Conservation (phyloP, 2,113 vertebrate genomes). For the Xenopus borealis region DNA sequence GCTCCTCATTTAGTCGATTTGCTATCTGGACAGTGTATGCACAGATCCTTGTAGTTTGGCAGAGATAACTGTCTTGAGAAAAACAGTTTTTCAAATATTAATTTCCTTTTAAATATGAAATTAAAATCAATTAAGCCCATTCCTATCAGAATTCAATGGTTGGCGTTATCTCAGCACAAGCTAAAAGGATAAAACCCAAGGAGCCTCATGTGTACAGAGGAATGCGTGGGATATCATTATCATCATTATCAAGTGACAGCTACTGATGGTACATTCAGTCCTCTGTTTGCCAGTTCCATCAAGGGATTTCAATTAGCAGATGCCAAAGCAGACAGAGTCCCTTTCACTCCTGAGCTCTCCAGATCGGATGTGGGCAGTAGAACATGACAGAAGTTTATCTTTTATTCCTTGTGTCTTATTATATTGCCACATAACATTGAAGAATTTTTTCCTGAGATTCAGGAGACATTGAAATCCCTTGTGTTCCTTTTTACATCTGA, state of each 20-base stretch:
- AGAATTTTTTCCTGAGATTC: no score
- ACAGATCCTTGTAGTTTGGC: no score
- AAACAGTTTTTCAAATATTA: no score
- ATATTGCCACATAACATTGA: slow-evolving; percentile 23
- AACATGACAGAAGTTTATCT: slow-evolving; percentile 37
- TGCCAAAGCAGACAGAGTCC: slow-evolving; percentile 36
- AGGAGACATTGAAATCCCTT: no score
- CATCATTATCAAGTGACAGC: slow-evolving; percentile 26
- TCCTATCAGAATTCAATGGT: slow-evolving; percentile 6
- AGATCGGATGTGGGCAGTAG: slow-evolving; percentile 41
- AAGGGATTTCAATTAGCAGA: slow-evolving; percentile 36
- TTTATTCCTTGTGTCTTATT: slow-evolving; percentile 23
- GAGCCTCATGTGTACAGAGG: slow-evolving; percentile 13
- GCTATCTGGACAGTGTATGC: no score
- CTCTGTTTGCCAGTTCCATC: slow-evolving; percentile 34
- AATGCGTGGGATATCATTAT: slow-evolving; percentile 40
- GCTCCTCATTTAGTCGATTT: no score
- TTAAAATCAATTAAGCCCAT: not conserved
- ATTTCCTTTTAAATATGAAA: not conserved
- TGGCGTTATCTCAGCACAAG: not conserved
- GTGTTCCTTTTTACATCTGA: no score
- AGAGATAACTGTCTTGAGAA: no score
- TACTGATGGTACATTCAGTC: slow-evolving; percentile 42
- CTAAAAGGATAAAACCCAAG: slow-evolving; percentile 20
- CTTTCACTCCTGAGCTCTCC: slow-evolving; percentile 33